phyloP scores from a whole-genome alignment of 2,888 invertebrate genomes.

The Synanthedon formicaeformis region DNA sequence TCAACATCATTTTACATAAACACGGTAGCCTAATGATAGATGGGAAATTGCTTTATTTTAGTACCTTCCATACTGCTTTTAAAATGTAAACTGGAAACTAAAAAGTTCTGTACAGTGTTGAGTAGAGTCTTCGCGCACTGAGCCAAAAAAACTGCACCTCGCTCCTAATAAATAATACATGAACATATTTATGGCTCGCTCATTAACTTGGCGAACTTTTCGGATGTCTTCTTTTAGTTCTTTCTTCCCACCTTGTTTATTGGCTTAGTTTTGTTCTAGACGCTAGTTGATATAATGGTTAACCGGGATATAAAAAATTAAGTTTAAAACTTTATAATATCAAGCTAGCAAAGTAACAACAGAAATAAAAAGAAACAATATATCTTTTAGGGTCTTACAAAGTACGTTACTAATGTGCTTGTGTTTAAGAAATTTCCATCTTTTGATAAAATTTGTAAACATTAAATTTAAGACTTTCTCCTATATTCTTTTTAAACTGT shows the following conservation, averaged over 20 bases:
- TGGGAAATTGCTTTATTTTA: not conserved
- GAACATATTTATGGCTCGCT: constrained; percentile 46
- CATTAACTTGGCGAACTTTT: constrained; percentile 44
- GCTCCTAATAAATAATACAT: constrained; percentile 53
- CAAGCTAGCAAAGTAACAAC: not conserved
- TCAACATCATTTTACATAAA: not conserved
- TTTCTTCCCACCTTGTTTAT: constrained; percentile 8
- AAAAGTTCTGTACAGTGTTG: not conserved
- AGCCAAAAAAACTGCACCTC: constrained; percentile 52
- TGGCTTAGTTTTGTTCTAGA: constrained; percentile 6
- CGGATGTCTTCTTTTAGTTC: constrained; percentile 21
- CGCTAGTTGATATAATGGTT: constrained; percentile 1
- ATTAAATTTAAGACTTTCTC: no score
- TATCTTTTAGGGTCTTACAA: not conserved
- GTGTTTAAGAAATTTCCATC: no score
- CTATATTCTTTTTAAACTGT: no score
- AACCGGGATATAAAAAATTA: not conserved
- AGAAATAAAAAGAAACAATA: not conserved
- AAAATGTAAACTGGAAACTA: not conserved
- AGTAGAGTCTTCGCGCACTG: constrained; percentile 25
- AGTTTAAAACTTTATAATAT: not conserved
- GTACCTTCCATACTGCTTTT: not conserved
- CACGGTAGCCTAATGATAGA: not conserved
- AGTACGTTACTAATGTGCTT: no score
- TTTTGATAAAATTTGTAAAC: no score